These are phyloP conservation scores for Enteromius paludinosus DNA, from an alignment of 2,797 vertebrate genomes.

Conservation along the genomic window DNA sequence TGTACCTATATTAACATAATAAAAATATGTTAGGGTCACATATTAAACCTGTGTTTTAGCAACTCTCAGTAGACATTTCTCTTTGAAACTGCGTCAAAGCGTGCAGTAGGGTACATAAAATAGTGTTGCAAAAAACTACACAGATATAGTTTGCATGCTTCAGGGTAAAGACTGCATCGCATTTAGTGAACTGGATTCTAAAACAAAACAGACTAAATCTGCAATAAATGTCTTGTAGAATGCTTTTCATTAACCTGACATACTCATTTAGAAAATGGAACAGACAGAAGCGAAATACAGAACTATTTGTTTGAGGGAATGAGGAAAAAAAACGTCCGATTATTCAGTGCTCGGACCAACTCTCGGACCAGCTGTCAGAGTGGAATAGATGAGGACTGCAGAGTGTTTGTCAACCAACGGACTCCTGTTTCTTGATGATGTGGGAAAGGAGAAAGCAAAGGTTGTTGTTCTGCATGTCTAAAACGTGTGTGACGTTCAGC, in stretches of 20 bases:
- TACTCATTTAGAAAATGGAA: neutral
- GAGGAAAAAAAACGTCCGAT: neutral
- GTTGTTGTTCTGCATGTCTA: neutral
- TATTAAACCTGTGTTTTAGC: too few species aligned
- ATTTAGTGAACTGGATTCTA: neutral
- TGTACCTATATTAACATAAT: too few species aligned
- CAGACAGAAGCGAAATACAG: neutral
- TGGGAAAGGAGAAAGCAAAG: neutral
- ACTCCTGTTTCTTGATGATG: neutral
- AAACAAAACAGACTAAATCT: conserved; percentile 1
- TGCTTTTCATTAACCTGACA: neutral
- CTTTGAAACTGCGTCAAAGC: too few species aligned
- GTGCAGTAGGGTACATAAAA: too few species aligned
- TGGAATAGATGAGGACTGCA: neutral
- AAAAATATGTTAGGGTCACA: too few species aligned
- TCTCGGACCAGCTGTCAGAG: neutral
- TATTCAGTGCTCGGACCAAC: neutral
- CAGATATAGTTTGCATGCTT: neutral
- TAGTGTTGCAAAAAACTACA: too few species aligned
- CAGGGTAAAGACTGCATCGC: neutral
- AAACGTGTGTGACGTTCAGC: neutral
- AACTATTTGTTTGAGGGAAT: neutral
- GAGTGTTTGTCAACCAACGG: neutral
- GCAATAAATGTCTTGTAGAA: neutral
- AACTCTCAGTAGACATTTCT: too few species aligned